Evolutionary conservation across 2,888 invertebrate genomes (phyloP).

Genomic region (Diadromus collaris): DNA sequence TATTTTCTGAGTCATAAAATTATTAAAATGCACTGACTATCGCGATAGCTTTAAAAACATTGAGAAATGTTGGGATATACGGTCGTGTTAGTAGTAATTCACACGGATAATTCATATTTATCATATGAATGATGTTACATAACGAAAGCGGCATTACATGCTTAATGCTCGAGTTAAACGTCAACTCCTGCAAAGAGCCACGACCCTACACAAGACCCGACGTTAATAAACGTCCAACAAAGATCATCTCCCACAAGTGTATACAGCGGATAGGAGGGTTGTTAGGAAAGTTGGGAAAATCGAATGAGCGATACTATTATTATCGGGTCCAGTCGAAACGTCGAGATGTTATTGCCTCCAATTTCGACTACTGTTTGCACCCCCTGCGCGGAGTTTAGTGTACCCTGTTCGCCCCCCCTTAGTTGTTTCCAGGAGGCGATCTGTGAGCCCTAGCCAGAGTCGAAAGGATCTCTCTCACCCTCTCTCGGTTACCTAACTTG

Average conservation of each 20-base stretch:
- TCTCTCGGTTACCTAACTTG: constrained; percentile 59
- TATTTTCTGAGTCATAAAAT: too few species aligned
- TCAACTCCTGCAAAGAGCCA: not conserved
- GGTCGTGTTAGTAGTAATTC: too few species aligned
- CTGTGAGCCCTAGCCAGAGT: constrained; percentile 46
- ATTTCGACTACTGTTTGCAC: constrained; percentile 46
- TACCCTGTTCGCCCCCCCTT: constrained; percentile 36
- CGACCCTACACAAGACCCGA: constrained; percentile 11
- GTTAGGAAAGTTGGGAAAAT: constrained; percentile 38
- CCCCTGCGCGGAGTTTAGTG: constrained; percentile 33
- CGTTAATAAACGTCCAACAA: constrained; percentile 40
- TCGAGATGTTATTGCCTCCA: constrained; percentile 60
- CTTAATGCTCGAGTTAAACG: too few species aligned
- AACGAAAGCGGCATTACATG: not conserved
- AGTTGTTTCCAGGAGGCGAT: constrained; percentile 56
- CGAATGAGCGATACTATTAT: constrained; percentile 31
- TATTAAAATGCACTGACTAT: too few species aligned
- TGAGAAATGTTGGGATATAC: too few species aligned
- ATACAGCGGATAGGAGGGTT: constrained; percentile 24
- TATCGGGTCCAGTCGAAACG: constrained; percentile 42
- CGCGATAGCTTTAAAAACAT: too few species aligned
- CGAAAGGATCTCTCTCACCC: constrained; percentile 51
- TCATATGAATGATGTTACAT: not conserved
- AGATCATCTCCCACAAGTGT: constrained; percentile 25
- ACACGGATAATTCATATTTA: not conserved